phyloP scores from a whole-genome alignment of 1,140 invertebrate species.

The Ceratitis capitata region DNA sequence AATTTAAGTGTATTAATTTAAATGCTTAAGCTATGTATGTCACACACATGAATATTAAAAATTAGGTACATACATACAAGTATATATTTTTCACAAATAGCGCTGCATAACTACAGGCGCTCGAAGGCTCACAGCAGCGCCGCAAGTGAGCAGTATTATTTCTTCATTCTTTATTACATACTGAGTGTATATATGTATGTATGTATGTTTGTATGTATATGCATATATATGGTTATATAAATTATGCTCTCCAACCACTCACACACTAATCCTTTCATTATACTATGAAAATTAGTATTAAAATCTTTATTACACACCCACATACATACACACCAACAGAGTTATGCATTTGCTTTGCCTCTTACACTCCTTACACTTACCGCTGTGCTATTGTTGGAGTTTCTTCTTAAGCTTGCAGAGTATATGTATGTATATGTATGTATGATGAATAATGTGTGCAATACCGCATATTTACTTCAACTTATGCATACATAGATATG shows the following conservation, averaged over 20 bases:
- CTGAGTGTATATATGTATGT: background rate
- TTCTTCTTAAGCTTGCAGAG: constrained; percentile 3
- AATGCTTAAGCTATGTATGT: background rate
- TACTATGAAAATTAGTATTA: constrained; percentile 21
- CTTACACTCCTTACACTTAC: background rate
- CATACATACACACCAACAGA: background rate
- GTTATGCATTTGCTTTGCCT: background rate
- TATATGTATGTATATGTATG: too few species aligned
- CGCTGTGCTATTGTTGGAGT: background rate
- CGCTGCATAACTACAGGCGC: background rate
- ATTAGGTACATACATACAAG: background rate
- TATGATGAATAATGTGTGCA: constrained; percentile 8
- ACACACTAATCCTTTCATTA: constrained; percentile 1
- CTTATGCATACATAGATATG: background rate
- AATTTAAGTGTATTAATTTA: constrained; percentile 26
- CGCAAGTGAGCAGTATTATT: background rate
- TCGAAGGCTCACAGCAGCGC: background rate
- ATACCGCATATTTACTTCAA: background rate
- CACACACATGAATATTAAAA: background rate
- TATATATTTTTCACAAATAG: background rate
- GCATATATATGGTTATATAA: too few species aligned
- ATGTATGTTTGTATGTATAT: background rate
- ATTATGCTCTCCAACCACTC: background rate
- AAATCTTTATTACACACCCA: background rate
- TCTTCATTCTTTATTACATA: background rate